Base-by-base conservation (phyloP, 2,797 vertebrate species). In the Cephalopachus bancanus region DNA sequence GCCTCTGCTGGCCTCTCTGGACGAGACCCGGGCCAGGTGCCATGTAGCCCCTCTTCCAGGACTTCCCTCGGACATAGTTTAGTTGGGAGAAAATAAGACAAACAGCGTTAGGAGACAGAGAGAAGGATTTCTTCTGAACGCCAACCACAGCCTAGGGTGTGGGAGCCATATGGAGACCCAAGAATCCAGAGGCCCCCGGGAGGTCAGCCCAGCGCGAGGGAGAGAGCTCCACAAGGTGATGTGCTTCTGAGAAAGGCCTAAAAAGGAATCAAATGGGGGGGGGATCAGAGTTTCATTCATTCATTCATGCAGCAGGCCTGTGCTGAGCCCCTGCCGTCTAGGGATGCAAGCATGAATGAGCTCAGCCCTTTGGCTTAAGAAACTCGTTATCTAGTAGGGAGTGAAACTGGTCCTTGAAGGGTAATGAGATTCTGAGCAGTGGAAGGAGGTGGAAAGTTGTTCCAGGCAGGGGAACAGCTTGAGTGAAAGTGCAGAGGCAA, bases 321-420 rank as follows among this genome's bases (percentile, higher is more conserved):
- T 51, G n/a, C n/a, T 15, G 55, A 87, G 57, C 17, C 37, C 78
- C n/a, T 78, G 67, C 53, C 83, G 37, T 28, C 7, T 12, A 62
- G 26, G 22, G 20, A 28, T 30, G 67, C 2, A 69, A 37, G 76
- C 17, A 6, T 19, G 44, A 59, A 14, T 20, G 22, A 78, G 4
- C 30, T 57, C 69, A n/a, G 65, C 10, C 9, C 14, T 60, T 79
- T 87, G 16, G 19, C 81, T 84, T 26, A 71, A 89, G 62, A 65
- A 81, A 3, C 9, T 0, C 0, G 55, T 10, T 69, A 17, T 62
- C 30, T 60, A 9, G 15, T 2, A 44, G 7, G 8, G 3, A 30
- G 7, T 19, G 5, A 37, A 28, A 20, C 1, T n/a, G 80, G n/a
- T 24, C 65, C 64, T 65, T 19, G 28, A 76, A 51, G 11, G 28